Evolutionary conservation across 2,113 vertebrate species (phyloP).

Genomic region (Cardinalis cardinalis): DNA sequence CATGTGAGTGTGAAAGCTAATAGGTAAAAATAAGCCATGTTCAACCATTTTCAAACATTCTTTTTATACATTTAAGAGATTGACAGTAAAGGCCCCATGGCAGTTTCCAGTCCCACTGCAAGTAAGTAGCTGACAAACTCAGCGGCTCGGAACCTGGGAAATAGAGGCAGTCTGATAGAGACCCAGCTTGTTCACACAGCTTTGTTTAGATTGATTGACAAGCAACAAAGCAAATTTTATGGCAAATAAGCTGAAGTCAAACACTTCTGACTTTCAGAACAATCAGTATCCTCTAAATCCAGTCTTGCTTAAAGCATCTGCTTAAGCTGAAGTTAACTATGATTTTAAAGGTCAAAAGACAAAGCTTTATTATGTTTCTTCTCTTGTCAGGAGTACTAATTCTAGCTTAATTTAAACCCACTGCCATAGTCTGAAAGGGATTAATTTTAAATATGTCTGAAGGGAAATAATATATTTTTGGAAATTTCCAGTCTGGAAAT

Average conservation of each 20-base stretch:
- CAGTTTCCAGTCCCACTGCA: neutral
- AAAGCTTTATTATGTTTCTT: neutral
- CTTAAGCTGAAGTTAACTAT: neutral
- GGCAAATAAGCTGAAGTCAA: neutral
- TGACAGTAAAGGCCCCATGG: neutral
- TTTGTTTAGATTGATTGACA: neutral
- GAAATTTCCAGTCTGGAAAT: neutral
- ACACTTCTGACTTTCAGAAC: neutral
- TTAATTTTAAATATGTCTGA: neutral
- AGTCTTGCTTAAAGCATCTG: neutral
- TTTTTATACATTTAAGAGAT: neutral
- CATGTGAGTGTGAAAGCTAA: neutral
- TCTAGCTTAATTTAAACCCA: conserved; percentile 22
- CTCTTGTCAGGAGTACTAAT: neutral
- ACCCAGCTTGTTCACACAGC: neutral
- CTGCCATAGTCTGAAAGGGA: neutral
- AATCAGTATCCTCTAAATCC: neutral
- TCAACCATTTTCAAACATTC: neutral
- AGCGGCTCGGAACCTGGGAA: neutral
- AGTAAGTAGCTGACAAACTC: conserved; percentile 13
- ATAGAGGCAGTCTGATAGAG: neutral
- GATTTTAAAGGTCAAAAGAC: neutral
- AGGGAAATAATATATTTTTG: neutral
- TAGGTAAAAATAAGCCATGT: neutral
- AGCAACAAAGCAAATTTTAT: conserved; percentile 10